A percentile compares a stretch with the other conserved stretches of the same genome.
These are phyloP conservation scores for Poeciliopsis occidentalis DNA, from an alignment of 2,113 vertebrate genomes.

Conservation along the genomic window DNA sequence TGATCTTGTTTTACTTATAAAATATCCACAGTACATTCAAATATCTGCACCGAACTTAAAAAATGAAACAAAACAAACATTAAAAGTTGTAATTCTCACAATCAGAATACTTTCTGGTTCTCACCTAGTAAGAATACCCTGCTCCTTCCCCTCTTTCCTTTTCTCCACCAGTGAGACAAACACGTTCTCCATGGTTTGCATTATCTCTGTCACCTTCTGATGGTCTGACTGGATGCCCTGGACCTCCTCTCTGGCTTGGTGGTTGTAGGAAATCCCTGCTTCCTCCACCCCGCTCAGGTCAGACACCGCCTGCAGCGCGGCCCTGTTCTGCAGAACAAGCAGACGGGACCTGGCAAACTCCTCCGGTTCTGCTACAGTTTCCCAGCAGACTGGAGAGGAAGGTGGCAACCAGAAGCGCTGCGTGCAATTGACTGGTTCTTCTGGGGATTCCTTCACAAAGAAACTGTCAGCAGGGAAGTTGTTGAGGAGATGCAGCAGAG, in stretches of 20 bases:
- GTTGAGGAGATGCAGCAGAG: constrained; percentile 73
- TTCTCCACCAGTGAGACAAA: constrained; percentile 77
- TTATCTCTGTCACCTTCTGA: constrained; percentile 61
- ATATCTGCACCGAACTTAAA: no score
- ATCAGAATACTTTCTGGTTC: neutral
- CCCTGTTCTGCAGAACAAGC: constrained; percentile 80
- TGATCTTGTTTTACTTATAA: no score
- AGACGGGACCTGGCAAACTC: constrained; percentile 79
- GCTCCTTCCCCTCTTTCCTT: constrained; percentile 72
- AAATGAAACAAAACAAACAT: no score
- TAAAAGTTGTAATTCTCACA: no score
- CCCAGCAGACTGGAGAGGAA: constrained; percentile 74
- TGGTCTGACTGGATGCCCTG: constrained; percentile 75
- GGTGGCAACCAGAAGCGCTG: constrained; percentile 81
- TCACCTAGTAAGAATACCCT: constrained; percentile 69
- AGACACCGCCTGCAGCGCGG: constrained; percentile 75
- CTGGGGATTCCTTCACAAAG: constrained; percentile 64
- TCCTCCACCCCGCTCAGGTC: constrained; percentile 76
- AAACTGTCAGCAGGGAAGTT: constrained; percentile 80
- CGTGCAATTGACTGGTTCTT: constrained; percentile 74
- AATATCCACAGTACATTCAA: no score
- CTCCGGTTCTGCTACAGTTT: constrained; percentile 72
- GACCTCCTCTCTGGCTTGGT: constrained; percentile 75
- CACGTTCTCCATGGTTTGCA: constrained; percentile 77
- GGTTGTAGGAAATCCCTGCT: constrained; percentile 66